phyloP scores from a whole-genome alignment of 2,797 vertebrate species.

The Ctenochaetus hawaiiensis region DNA sequence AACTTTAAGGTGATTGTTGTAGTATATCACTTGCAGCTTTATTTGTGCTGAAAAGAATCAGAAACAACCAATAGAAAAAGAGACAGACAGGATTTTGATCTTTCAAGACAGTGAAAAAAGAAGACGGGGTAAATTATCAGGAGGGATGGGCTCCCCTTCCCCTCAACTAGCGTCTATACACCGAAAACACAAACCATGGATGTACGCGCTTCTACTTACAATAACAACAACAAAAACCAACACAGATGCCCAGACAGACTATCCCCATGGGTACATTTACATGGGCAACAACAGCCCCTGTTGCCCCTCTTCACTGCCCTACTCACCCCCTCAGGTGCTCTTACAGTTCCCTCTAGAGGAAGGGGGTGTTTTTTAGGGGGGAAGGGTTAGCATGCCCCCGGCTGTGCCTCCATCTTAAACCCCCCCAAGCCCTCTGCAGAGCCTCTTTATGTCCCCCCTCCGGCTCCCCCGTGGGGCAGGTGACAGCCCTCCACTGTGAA shows the following conservation, averaged over 20 bases:
- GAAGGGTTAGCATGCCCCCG: constrained; percentile 66
- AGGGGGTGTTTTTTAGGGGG: constrained; percentile 38
- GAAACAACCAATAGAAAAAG: no score
- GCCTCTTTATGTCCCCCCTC: constrained; percentile 84
- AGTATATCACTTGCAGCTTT: no score
- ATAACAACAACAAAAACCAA: constrained; percentile 42
- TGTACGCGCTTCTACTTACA: constrained; percentile 10
- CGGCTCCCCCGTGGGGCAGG: constrained; percentile 95
- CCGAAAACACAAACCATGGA: constrained; percentile 16
- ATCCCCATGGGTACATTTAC: constrained; percentile 76
- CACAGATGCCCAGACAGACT: constrained; percentile 65
- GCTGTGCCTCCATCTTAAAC: constrained; percentile 74
- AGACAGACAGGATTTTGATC: no score
- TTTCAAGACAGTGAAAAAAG: neutral
- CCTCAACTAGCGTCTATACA: constrained; percentile 7
- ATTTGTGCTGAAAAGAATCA: no score
- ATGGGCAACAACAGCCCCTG: constrained; percentile 64
- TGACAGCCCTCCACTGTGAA: constrained; percentile 95
- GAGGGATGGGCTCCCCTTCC: neutral
- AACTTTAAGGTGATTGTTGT: no score
- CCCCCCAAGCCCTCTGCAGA: constrained; percentile 78
- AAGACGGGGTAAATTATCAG: neutral
- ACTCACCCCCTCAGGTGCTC: constrained; percentile 89
- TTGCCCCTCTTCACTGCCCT: constrained; percentile 51
- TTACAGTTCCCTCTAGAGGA: constrained; percentile 78